Evolutionary conservation across 2,113 vertebrate species (phyloP), one percentile per base, ranked within the genome.

Genomic region (Siniperca knerii): DNA sequence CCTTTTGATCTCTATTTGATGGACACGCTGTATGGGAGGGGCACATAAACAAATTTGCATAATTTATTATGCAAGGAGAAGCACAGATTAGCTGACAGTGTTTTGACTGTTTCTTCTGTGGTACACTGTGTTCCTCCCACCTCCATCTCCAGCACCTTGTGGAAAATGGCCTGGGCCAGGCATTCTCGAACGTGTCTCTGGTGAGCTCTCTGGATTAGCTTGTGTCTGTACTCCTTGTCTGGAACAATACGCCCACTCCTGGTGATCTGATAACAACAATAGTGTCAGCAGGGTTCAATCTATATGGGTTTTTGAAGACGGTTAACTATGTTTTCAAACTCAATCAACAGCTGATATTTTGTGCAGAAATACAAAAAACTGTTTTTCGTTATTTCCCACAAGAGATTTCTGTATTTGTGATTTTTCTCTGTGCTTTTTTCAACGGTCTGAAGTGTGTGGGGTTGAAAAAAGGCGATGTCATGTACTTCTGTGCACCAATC

Each of bases 121-220:
- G 33, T n/a, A 48, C 57, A 54, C 2, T 2, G 10, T 60, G 64
- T 61, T 1, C 4, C 12, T 13, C 94, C 8, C 88, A 99, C 98
- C 97, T 99, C 96, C 95, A 97, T 96, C 79, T 97, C 97, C 40
- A 98, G 95, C 75, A 98, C 96, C 90, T 97, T 98, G 48, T 96
- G 95, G 85, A 97, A 97, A 79, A 98, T 95, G 66, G 97, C 97
- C 54, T 95, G 96, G 35, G 97, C 97, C 86, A 99, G 92, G 89
- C 97, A 96, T 80, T 98, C 96, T 61, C 95, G 93, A 1, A 96
- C 72, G 0, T 96, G 94, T 75, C 93, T 96, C 78, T 98, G 96
- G 48, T 97, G 97, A n/a, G 97, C 93, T 81, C 71, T 96, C 86
- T 95, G 96, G 92, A 97, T 93, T 46, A 95, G 89, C 79, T 96